Evolutionary conservation across 37 sponge, comb jelly and placozoan genomes (phyloP).

Genomic region (Geodia barretti): DNA sequence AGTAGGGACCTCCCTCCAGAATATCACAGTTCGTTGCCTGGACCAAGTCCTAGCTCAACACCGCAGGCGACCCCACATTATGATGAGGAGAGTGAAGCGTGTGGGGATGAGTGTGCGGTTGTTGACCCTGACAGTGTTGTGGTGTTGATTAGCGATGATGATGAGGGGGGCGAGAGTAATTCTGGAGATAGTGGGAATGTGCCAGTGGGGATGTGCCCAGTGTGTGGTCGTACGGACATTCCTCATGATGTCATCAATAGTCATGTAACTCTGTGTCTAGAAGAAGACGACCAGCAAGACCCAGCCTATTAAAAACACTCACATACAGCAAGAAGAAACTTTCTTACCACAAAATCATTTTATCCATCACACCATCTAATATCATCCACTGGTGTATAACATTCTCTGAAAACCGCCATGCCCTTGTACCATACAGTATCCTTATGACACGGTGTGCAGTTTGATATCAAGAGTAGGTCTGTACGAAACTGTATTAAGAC

Average conservation of each 20-base stretch:
- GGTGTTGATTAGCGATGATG: not conserved
- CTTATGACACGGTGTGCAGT: too few relatives aligned
- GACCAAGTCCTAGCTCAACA: not conserved
- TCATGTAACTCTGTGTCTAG: constrained; percentile 56
- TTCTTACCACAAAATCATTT: too few relatives aligned
- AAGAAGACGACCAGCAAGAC: constrained; percentile 55
- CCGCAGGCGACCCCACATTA: too few relatives aligned
- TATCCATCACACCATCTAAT: too few relatives aligned
- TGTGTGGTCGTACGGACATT: constrained; percentile 59
- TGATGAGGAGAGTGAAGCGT: not conserved
- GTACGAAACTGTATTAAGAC: too few relatives aligned
- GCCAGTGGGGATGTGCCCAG: constrained; percentile 51
- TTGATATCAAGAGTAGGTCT: not conserved
- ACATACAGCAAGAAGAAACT: too few relatives aligned
- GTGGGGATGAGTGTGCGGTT: not conserved
- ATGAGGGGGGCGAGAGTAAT: not conserved
- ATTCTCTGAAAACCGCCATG: not conserved
- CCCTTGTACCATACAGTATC: not conserved
- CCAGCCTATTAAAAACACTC: too few relatives aligned
- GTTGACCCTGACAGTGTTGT: not conserved
- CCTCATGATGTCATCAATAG: constrained; percentile 40
- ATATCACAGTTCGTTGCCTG: too few relatives aligned
- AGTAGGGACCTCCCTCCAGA: not conserved
- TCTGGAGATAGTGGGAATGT: too few relatives aligned
- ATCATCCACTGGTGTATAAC: not conserved